A percentile compares a stretch with the other conserved stretches of the same genome.
Conservation (phyloP, 2,888 invertebrate genomes). For the Hydropsyche betteni region DNA sequence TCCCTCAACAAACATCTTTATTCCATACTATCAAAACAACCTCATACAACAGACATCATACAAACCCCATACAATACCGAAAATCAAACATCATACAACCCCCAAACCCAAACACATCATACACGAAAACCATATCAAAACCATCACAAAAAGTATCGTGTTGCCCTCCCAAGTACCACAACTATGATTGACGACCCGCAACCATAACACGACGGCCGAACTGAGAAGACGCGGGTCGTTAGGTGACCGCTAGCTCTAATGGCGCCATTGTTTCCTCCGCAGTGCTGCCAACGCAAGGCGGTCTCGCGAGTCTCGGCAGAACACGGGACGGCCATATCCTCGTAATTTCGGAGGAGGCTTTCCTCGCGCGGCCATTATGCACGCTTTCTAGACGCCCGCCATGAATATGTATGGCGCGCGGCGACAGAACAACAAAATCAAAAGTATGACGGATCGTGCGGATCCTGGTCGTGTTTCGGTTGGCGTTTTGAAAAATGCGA, state of each 20-base stretch:
- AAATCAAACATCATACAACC: too few species aligned
- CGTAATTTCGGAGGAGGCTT: too few species aligned
- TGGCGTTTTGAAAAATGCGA: too few species aligned
- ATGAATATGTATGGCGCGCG: slow-evolving; percentile 2
- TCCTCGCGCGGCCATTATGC: slow-evolving; percentile 6
- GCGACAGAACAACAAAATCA: slow-evolving; percentile 9
- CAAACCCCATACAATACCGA: too few species aligned
- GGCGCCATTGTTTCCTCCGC: slow-evolving; percentile 17
- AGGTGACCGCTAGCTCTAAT: slow-evolving; percentile 28
- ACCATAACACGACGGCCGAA: slow-evolving; percentile 1
- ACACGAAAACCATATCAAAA: too few species aligned
- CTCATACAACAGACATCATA: too few species aligned
- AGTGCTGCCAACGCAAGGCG: background rate
- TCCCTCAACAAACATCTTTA: too few species aligned
- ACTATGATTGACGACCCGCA: slow-evolving; percentile 13
- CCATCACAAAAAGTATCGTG: too few species aligned
- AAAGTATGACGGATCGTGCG: slow-evolving; percentile 17
- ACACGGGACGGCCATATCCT: too few species aligned
- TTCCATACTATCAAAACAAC: too few species aligned
- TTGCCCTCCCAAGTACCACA: background rate
- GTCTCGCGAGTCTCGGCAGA: background rate
- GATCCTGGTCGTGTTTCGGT: background rate
- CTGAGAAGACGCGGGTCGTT: slow-evolving; percentile 17
- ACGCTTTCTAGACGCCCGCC: slow-evolving; percentile 19
- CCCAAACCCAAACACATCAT: too few species aligned